Percentiles rank a stretch among this genome's conserved stretches.
These are phyloP conservation scores for Nematolebias whitei DNA, from an alignment of 2,113 vertebrate species.

Conservation along the genomic window DNA sequence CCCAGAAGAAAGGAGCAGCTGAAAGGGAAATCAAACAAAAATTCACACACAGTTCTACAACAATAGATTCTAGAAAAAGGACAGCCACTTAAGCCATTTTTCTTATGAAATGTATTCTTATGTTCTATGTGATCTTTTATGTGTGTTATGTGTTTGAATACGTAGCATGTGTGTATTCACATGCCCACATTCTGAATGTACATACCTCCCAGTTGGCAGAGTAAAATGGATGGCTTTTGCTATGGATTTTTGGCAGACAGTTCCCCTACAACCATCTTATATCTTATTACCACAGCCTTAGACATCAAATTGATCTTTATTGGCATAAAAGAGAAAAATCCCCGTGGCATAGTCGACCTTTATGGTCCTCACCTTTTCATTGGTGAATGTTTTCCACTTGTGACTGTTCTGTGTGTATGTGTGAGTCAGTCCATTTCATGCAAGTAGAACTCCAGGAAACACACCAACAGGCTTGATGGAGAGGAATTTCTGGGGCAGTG, in stretches of 20 bases:
- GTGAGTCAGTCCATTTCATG: constrained; percentile 13
- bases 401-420: constrained; percentile 11
- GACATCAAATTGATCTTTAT: constrained; percentile 74
- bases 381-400: constrained; percentile 24
- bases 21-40: too few species aligned
- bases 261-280: constrained; percentile 67
- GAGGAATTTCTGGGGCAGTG: constrained; percentile 46
- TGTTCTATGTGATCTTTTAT: too few species aligned
- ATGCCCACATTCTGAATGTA: constrained; percentile 10
- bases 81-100: too few species aligned
- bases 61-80: constrained; percentile 34
- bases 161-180: background rate
- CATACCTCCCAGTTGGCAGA: constrained; percentile 57
- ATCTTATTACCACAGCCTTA: constrained; percentile 74
- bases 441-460: constrained; percentile 42
- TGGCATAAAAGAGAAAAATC: constrained; percentile 54
- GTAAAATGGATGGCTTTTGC: constrained; percentile 67
- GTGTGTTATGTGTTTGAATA: too few species aligned
- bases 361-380: constrained; percentile 68
- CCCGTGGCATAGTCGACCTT: constrained; percentile 59
- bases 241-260: constrained; percentile 72
- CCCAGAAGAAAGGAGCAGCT: too few species aligned
- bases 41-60: constrained; percentile 10
- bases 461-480: constrained; percentile 27
- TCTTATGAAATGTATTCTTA: too few species aligned